Conservation (phyloP, 30 jellyfish, hydroid and myxozoan species). For the Turritopsis rubra region DNA sequence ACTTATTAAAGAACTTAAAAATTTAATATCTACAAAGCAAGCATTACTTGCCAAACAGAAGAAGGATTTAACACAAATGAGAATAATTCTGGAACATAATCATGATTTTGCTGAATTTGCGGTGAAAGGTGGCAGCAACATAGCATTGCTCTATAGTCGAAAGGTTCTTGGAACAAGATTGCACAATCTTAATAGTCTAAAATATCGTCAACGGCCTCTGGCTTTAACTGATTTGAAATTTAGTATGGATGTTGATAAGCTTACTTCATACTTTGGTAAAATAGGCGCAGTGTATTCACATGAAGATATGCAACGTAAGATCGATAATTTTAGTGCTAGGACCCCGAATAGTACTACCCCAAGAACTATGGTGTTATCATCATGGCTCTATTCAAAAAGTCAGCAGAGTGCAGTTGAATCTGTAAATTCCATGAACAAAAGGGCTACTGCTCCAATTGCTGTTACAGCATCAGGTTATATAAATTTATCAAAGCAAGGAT, state of each 20-base stretch:
- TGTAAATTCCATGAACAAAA: slow-evolving; percentile 60
- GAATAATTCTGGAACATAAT: slow-evolving; percentile 78
- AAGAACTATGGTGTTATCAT: not conserved
- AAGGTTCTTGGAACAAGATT: slow-evolving; percentile 86
- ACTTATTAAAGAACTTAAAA: slow-evolving; percentile 72
- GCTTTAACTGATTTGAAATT: slow-evolving; percentile 69
- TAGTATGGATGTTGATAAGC: slow-evolving; percentile 73
- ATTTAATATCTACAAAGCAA: slow-evolving; percentile 53
- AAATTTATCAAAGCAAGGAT: slow-evolving; percentile 42
- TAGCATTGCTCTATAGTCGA: slow-evolving; percentile 83
- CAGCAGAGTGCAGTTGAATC: slow-evolving; percentile 63
- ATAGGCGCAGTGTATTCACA: slow-evolving; percentile 88
- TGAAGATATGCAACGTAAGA: slow-evolving; percentile 80
- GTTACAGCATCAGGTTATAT: slow-evolving; percentile 27
- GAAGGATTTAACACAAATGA: slow-evolving; percentile 92
- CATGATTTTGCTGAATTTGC: slow-evolving; percentile 97
- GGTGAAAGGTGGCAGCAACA: slow-evolving; percentile 88
- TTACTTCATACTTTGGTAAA: slow-evolving; percentile 53
- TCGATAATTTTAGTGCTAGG: slow-evolving; percentile 46
- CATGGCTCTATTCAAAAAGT: not conserved
- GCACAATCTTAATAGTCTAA: slow-evolving; percentile 82
- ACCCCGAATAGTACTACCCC: slow-evolving; percentile 12
- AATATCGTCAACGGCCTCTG: slow-evolving; percentile 83
- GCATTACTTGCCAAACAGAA: slow-evolving; percentile 77
- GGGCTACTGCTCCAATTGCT: slow-evolving; percentile 36